Evolutionary conservation across 2,797 vertebrate species (phyloP).

Genomic region (Dendrocincla tyrannina): DNA sequence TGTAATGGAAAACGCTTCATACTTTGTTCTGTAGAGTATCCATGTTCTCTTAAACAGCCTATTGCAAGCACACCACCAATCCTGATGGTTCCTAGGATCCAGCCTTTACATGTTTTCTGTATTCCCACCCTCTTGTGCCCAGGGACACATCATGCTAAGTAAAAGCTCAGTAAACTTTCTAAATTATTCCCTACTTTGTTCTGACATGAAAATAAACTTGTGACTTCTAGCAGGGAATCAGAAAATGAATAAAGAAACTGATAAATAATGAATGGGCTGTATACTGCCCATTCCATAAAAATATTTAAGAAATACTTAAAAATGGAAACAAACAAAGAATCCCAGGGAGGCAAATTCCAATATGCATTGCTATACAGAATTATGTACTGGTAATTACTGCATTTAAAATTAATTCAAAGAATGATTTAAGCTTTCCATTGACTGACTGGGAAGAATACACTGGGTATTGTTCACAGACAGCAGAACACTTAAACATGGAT

Average conservation of each 20-base stretch:
- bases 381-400: background rate
- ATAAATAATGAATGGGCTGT: background rate
- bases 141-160: background rate
- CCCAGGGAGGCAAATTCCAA: background rate
- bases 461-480: background rate
- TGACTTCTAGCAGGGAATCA: background rate
- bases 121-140: background rate
- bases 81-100: background rate
- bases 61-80: background rate
- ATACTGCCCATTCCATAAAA: background rate
- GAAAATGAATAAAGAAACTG: background rate
- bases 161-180: background rate
- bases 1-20: background rate
- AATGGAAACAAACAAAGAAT: background rate
- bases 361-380: background rate
- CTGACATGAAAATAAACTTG: background rate
- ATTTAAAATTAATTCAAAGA: background rate
- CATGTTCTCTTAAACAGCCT: background rate
- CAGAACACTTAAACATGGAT: background rate
- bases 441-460: background rate
- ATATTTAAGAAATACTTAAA: background rate
- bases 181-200: background rate
- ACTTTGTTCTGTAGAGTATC: background rate
- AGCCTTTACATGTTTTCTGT: background rate
- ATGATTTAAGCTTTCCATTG: background rate